A percentile compares a stretch with the other conserved stretches of the same genome.
Evolutionary conservation across 2,888 invertebrate species (phyloP).

Genomic region (Xanthorhoe designata): DNA sequence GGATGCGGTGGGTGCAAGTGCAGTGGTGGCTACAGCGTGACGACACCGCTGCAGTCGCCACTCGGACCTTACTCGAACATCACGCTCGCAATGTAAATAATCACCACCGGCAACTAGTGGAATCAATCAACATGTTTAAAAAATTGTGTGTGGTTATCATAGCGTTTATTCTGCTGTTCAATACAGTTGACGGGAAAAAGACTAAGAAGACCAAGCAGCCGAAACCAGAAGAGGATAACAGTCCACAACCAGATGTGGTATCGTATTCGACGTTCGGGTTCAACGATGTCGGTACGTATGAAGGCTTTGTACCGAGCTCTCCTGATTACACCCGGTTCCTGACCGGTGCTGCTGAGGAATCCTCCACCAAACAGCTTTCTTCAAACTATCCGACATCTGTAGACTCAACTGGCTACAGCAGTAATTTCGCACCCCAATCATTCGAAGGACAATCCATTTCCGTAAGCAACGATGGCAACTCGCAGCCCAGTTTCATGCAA

Average conservation of each 20-base stretch:
- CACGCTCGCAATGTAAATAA: conserved; percentile 74
- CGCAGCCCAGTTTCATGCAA: conserved; percentile 62
- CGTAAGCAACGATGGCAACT: conserved; percentile 52
- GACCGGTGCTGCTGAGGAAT: conserved; percentile 63
- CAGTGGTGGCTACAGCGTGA: conserved; percentile 47
- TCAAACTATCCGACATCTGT: conserved; percentile 75
- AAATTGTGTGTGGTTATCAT: conserved; percentile 60
- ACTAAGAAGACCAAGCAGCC: conserved; percentile 64
- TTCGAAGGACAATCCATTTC: conserved; percentile 56
- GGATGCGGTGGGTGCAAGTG: conserved; percentile 45
- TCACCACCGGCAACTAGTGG: conserved; percentile 53
- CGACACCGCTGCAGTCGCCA: conserved; percentile 64
- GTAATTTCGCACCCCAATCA: conserved; percentile 56
- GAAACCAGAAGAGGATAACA: conserved; percentile 63
- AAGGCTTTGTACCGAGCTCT: conserved; percentile 76
- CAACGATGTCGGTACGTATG: conserved; percentile 74
- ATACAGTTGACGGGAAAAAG: conserved; percentile 62
- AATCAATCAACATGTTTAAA: conserved; percentile 68
- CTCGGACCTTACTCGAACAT: conserved; percentile 64
- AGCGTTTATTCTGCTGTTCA: conserved; percentile 56
- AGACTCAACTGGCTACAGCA: conserved; percentile 64
- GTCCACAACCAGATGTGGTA: conserved; percentile 74
- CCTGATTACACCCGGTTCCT: conserved; percentile 71
- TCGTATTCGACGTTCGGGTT: conserved; percentile 80
- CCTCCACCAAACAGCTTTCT: conserved; percentile 68